Evolutionary conservation across 2,797 vertebrate species (phyloP), one percentile per base, ranked within the genome.

Genomic region (Epinephelus awoara): DNA sequence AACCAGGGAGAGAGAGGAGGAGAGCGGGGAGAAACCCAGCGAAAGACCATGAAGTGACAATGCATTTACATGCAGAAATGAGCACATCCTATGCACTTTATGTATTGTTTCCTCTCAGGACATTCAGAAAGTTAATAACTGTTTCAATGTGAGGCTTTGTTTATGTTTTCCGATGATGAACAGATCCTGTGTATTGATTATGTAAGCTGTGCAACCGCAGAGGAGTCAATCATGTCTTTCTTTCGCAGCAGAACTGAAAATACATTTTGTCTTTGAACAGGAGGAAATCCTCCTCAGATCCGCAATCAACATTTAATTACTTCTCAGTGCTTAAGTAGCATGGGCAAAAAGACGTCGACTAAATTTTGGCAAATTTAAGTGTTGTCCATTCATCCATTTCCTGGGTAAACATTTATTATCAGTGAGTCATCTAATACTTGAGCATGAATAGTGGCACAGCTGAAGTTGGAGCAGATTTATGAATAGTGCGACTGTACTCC

Each of bases 1-100:
- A 93, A 91, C 82, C 79, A 44, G 44, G 69, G 76, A 69, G 51
- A 79, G 62, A 49, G 69, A 69, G 46, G 0, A 51, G 15, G 27
- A 71, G 47, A 67, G 58, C 27, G 21, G 18, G 21, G 72, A 56
- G 54, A 73, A 85, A 57, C 42, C n/a, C 6, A 66, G 25, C 3
- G 0, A 68, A 40, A 42, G 2, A 52, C 13, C 8, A 23, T 5
- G 3, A 54, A 49, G 14, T 15, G 14, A 47, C 47, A 76, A 61
- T 11, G 2, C 29, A 17, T 67, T 63, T 2, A 49, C 23, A 42
- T 63, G 18, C 10, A 49, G 13, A 47, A 46, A 64, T 34, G 2
- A 2, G 3, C 47, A 44, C 9, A 51, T 59, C 17, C 3, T 3
- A 2, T 21, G 42, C 15, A 15, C 0, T 61, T 13, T 3, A 2